A percentile compares a stretch with the other conserved stretches of the same genome.
These are phyloP conservation scores for Chalcosyrphus nemorum DNA, from an alignment of 2,888 invertebrate species.

Conservation along the genomic window DNA sequence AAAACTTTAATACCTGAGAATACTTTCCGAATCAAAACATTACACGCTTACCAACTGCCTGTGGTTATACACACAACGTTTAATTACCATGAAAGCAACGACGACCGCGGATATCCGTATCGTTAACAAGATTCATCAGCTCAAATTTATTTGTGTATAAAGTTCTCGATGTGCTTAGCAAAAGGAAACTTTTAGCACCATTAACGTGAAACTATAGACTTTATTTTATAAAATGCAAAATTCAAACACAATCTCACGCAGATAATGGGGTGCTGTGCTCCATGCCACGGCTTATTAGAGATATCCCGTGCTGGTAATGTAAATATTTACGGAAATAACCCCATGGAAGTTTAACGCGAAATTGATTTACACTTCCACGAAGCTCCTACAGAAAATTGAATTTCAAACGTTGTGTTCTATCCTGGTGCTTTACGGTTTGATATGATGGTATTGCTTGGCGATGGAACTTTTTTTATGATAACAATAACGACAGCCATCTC, in stretches of 20 bases:
- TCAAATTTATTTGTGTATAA: conserved; percentile 34
- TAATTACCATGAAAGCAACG: conserved; percentile 1
- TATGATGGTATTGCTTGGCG: background rate
- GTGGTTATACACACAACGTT: background rate
- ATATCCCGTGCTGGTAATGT: conserved; percentile 17
- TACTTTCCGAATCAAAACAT: background rate
- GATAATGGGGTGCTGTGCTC: conserved; percentile 14
- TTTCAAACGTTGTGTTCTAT: conserved; percentile 21
- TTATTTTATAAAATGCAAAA: conserved; percentile 27
- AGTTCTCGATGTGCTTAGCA: conserved; percentile 2
- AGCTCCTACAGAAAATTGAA: conserved; percentile 30
- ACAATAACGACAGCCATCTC: background rate
- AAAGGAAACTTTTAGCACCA: conserved; percentile 32
- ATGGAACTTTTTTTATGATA: background rate
- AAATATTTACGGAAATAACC: conserved; percentile 43
- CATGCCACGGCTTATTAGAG: conserved; percentile 14
- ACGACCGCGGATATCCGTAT: conserved; percentile 8
- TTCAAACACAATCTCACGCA: conserved; percentile 23
- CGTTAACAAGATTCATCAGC: conserved; percentile 37
- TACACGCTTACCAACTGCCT: background rate
- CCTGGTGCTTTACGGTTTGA: conserved; percentile 2
- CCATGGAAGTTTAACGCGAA: conserved; percentile 40
- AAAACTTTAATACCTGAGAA: background rate
- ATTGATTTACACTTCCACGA: conserved; percentile 28
- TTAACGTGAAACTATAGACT: conserved; percentile 19